Percentiles rank a stretch among this genome's conserved stretches.
Conservation (phyloP, 2,113 vertebrate genomes). For the Balaenoptera acutorostrata region DNA sequence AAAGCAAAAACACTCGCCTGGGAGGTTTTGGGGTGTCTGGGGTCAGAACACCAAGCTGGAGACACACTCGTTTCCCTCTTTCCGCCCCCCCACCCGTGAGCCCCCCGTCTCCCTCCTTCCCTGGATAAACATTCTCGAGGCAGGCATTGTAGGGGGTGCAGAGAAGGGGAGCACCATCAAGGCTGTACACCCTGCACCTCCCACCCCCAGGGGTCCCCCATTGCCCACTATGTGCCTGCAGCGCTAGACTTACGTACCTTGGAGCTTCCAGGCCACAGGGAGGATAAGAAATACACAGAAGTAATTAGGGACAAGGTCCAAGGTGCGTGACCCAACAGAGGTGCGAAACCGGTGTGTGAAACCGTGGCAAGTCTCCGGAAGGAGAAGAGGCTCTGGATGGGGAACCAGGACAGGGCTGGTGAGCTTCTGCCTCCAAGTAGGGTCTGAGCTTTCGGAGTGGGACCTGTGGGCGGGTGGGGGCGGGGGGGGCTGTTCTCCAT, state of each 20-base stretch:
- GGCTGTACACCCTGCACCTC: rapidly evolving
- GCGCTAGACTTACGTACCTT: background rate
- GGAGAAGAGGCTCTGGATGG: background rate
- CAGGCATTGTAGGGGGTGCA: background rate
- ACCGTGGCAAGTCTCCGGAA: background rate
- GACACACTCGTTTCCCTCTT: background rate
- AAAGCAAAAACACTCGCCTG: background rate
- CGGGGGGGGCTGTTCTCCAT: rapidly evolving
- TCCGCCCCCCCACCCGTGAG: background rate
- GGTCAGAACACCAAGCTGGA: background rate
- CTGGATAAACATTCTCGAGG: rapidly evolving
- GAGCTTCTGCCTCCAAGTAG: background rate
- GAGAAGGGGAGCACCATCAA: background rate
- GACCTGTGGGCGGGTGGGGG: background rate
- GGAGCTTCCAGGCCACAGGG: background rate
- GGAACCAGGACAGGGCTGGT: background rate
- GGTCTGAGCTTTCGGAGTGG: rapidly evolving
- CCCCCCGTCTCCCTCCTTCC: too few relatives aligned
- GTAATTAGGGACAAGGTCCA: background rate
- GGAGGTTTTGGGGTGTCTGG: background rate
- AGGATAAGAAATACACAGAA: background rate
- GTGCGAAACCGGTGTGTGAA: rapidly evolving
- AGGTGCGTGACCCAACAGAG: too few relatives aligned
- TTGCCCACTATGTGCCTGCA: rapidly evolving
- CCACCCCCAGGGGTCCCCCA: background rate